Conservation (phyloP, 1,140 invertebrate species). For the Pogonognathellus flavescens region DNA sequence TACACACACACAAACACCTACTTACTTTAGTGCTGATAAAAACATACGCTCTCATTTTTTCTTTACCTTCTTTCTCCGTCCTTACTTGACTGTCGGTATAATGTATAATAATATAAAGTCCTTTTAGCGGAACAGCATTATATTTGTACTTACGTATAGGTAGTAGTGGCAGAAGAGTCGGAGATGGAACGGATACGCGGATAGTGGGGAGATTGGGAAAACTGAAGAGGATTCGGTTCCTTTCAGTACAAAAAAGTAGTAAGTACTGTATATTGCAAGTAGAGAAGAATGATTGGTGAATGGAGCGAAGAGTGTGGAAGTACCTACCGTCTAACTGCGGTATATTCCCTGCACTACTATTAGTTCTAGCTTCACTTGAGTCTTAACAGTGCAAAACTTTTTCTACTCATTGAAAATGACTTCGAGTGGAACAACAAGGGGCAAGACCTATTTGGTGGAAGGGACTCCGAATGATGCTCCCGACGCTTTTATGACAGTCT, state of each 20-base stretch:
- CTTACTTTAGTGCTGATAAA: background rate
- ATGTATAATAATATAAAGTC: background rate
- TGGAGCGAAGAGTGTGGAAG: background rate
- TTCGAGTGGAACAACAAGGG: background rate
- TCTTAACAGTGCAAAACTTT: background rate
- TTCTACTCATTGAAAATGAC: background rate
- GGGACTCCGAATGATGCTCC: background rate
- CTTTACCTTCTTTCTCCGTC: too few species aligned
- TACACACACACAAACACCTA: background rate
- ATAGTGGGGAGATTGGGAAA: background rate
- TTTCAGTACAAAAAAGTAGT: background rate
- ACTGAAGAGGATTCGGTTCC: constrained; percentile 28
- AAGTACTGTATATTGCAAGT: too few species aligned
- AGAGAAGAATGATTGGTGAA: too few species aligned
- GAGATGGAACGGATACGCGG: constrained; percentile 29
- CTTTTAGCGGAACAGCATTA: too few species aligned
- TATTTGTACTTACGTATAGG: too few species aligned
- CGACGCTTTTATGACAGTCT: constrained; percentile 28
- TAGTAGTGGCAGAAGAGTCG: background rate
- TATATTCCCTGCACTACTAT: background rate
- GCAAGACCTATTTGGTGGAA: background rate
- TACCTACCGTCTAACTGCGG: background rate
- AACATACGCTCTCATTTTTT: too few species aligned
- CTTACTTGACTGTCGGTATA: background rate
- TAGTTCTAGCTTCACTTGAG: background rate